These are phyloP conservation scores for Himalopsyche japonica DNA, from an alignment of 2,888 invertebrate species.

Conservation along the genomic window DNA sequence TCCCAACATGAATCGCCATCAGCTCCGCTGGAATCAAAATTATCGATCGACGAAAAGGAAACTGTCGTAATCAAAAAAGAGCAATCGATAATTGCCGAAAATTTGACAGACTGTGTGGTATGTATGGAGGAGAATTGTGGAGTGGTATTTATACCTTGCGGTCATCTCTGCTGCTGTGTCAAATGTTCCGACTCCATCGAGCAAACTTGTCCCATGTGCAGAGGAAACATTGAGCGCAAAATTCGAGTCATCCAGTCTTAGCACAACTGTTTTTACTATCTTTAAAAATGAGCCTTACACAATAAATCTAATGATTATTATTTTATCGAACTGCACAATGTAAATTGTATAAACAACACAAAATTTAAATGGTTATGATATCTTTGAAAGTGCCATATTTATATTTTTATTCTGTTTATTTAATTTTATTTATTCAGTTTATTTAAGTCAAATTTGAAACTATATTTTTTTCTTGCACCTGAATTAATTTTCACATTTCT, in stretches of 20 bases:
- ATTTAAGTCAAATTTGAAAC: no score
- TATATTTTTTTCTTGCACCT: no score
- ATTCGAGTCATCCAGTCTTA: conserved; percentile 65
- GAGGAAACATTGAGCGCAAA: conserved; percentile 69
- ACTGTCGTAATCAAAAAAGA: conserved; percentile 44
- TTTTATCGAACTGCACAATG: not conserved
- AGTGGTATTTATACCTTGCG: conserved; percentile 84
- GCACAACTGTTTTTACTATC: not conserved
- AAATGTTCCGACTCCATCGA: conserved; percentile 67
- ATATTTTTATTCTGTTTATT: not conserved
- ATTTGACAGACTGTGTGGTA: conserved; percentile 74
- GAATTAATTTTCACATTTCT: no score
- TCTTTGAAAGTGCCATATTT: not conserved
- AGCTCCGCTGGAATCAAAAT: conserved; percentile 43
- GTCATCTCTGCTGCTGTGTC: conserved; percentile 83
- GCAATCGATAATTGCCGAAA: not conserved
- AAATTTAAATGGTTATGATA: not conserved
- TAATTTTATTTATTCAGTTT: no score
- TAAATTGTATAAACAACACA: not conserved
- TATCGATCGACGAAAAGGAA: conserved; percentile 43
- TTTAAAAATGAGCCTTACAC: not conserved
- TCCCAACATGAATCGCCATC: not conserved
- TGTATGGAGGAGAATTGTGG: conserved; percentile 75
- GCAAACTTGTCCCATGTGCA: conserved; percentile 77
- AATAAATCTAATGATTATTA: not conserved